Conservation (phyloP, 2,113 vertebrate species). For the Eidolon helvum region DNA sequence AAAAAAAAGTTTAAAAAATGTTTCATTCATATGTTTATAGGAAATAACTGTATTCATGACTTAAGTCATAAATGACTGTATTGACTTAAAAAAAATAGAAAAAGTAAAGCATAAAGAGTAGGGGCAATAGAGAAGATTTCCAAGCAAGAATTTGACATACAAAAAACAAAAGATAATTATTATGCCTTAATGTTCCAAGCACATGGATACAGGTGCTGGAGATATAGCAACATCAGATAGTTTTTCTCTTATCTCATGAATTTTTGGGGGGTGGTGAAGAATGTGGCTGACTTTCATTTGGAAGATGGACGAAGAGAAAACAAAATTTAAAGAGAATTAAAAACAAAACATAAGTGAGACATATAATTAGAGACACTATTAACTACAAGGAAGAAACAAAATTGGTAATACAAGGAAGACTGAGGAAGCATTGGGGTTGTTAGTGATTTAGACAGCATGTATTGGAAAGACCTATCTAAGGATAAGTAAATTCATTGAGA, state of each 20-base stretch:
- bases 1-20: background rate
- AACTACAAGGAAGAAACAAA: background rate
- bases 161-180: background rate
- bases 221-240: fast-evolving
- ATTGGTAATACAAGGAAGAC: background rate
- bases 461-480: background rate
- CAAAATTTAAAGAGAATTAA: background rate
- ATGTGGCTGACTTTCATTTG: background rate
- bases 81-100: background rate
- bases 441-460: background rate
- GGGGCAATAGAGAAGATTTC: background rate
- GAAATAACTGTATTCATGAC: background rate
- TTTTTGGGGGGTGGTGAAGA: background rate
- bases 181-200: background rate
- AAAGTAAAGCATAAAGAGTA: background rate
- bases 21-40: background rate
- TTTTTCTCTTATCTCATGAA: background rate
- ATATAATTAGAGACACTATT: background rate
- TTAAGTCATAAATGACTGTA: background rate
- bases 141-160: background rate
- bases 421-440: fast-evolving
- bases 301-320: background rate
- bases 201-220: no score
- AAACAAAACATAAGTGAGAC: background rate
- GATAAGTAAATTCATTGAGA: background rate